Evolutionary conservation across 2,113 vertebrate species (phyloP).

Genomic region (Tragelaphus strepsiceros): DNA sequence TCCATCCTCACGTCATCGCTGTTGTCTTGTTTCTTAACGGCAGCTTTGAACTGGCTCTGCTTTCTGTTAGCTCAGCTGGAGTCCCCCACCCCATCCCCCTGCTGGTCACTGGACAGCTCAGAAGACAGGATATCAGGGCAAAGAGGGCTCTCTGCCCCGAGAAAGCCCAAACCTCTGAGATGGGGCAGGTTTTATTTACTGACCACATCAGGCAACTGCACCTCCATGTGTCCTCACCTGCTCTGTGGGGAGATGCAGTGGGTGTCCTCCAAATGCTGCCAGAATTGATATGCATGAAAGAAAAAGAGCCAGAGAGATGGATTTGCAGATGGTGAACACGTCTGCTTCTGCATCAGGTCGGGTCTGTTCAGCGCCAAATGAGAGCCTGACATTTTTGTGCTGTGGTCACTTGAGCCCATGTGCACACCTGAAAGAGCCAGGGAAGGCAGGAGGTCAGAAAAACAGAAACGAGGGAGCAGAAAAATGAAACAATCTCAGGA

Average conservation of each 20-base stretch:
- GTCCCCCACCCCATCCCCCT: neutral
- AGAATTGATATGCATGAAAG: neutral
- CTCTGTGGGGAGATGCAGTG: neutral
- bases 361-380: neutral
- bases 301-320: neutral
- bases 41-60: conserved; percentile 59
- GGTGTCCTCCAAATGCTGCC: conserved; percentile 1
- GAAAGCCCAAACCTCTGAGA: conserved; percentile 42
- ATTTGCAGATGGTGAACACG: neutral
- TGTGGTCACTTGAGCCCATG: neutral
- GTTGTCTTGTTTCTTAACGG: conserved; percentile 72
- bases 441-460: neutral
- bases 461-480: neutral
- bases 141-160: conserved; percentile 46
- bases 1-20: conserved; percentile 38
- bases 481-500: neutral
- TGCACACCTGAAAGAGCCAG: neutral
- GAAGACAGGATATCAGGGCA: conserved; percentile 47
- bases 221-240: neutral
- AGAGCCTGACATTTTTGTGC: neutral
- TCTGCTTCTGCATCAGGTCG: neutral
- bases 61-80: conserved; percentile 66
- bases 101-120: conserved; percentile 24
- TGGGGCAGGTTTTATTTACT: conserved; percentile 64
- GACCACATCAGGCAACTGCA: conserved; percentile 43